These are phyloP conservation scores for Gymnoscopelus braueri DNA, from an alignment of 2,797 vertebrate genomes.

Conservation along the genomic window DNA sequence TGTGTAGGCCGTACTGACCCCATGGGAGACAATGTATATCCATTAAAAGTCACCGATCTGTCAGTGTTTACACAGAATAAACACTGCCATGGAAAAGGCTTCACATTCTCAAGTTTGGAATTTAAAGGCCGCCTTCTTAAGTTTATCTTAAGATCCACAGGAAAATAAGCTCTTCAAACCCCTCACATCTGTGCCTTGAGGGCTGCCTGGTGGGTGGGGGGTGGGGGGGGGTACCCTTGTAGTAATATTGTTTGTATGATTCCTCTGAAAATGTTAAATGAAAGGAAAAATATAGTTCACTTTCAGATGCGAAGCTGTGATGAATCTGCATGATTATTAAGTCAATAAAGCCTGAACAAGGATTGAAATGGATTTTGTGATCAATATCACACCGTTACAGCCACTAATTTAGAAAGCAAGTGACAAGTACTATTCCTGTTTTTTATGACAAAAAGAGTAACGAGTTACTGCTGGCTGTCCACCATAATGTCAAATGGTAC, in stretches of 20 bases:
- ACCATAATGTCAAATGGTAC: conserved; percentile 14
- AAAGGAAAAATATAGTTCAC: conserved; percentile 36
- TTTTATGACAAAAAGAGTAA: conserved; percentile 58
- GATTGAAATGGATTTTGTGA: conserved; percentile 76
- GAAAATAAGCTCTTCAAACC: conserved; percentile 40
- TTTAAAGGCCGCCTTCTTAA: conserved; percentile 30
- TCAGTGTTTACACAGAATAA: conserved; percentile 27
- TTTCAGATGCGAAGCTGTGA: conserved; percentile 37
- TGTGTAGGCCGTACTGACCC: background rate
- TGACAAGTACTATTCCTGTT: conserved; percentile 47
- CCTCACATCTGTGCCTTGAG: conserved; percentile 31
- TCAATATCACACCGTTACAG: conserved; percentile 67
- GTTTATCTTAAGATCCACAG: conserved; percentile 3
- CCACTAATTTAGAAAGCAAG: conserved; percentile 56
- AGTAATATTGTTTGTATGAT: conserved; percentile 41
- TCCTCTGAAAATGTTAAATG: conserved; percentile 26
- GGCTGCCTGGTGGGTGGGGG: conserved; percentile 27
- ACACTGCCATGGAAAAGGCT: conserved; percentile 4
- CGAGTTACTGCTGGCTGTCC: conserved; percentile 30
- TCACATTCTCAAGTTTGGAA: conserved; percentile 4
- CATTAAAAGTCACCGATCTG: conserved; percentile 4
- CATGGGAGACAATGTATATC: background rate
- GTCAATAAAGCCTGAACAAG: conserved; percentile 62
- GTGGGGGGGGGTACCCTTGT: conserved; percentile 52
- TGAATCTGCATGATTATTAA: conserved; percentile 51